Percentiles rank a stretch among this genome's conserved stretches.
Conservation (phyloP, 1,140 invertebrate species). For the Babylonia areolata region DNA sequence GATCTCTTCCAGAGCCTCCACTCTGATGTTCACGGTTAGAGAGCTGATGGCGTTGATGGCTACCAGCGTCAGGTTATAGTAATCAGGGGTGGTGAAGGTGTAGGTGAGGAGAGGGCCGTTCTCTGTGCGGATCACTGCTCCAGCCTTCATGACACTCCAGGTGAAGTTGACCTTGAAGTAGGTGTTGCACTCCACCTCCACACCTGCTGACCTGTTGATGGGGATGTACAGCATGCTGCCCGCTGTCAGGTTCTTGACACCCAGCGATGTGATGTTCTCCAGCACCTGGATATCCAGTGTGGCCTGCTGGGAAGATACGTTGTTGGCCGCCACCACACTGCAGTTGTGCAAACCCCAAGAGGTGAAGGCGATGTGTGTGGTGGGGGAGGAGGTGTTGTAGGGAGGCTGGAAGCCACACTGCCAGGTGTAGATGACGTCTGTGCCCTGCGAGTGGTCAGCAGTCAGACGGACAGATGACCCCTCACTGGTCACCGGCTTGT, state of each 20-base stretch:
- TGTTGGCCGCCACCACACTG: slow-evolving; percentile 47
- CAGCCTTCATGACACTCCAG: slow-evolving; percentile 44
- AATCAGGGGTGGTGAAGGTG: slow-evolving; percentile 36
- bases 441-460: slow-evolving; percentile 38
- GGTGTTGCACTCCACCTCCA: slow-evolving; percentile 41
- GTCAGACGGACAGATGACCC: slow-evolving; percentile 19
- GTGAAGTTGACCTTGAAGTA: slow-evolving; percentile 45
- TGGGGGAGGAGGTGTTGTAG: slow-evolving; percentile 21
- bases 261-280: slow-evolving; percentile 42
- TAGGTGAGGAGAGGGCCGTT: slow-evolving; percentile 24
- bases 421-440: slow-evolving; percentile 42
- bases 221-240: slow-evolving; percentile 38
- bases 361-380: slow-evolving; percentile 37
- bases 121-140: background rate
- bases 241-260: slow-evolving; percentile 30
- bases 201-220: slow-evolving; percentile 9
- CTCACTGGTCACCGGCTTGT: background rate
- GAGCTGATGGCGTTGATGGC: slow-evolving; percentile 56
- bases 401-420: slow-evolving; percentile 30
- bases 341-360: slow-evolving; percentile 44
- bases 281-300: slow-evolving; percentile 41
- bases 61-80: slow-evolving; percentile 46
- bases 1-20: slow-evolving; percentile 54
- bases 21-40: slow-evolving; percentile 10
- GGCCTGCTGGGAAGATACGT: slow-evolving; percentile 43